phyloP scores from a whole-genome alignment of 1,140 invertebrate genomes.

The Vanessa atalanta region DNA sequence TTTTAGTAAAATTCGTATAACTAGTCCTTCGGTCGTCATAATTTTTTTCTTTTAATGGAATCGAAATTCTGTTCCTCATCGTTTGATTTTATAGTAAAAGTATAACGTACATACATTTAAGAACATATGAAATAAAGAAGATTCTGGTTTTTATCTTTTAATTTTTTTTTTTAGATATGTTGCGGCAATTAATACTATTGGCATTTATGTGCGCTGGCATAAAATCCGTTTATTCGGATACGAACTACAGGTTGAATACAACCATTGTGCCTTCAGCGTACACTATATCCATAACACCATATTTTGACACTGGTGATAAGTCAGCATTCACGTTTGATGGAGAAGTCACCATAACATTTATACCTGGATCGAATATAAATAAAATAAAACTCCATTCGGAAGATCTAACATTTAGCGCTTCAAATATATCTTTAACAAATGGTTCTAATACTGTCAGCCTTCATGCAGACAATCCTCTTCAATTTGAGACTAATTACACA shows the following conservation, averaged over 20 bases:
- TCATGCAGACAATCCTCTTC: conserved; percentile 44
- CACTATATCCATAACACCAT: conserved; percentile 82
- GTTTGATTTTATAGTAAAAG: too few relatives aligned
- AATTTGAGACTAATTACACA: conserved; percentile 60
- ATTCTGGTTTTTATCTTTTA: neutral
- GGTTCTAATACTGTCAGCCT: conserved; percentile 48
- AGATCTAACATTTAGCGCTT: conserved; percentile 79
- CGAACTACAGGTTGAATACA: conserved; percentile 82
- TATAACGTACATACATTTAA: too few relatives aligned
- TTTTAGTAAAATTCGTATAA: too few relatives aligned
- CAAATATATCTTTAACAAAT: conserved; percentile 59
- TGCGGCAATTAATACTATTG: conserved; percentile 37
- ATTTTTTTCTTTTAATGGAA: too few relatives aligned
- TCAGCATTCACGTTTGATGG: conserved; percentile 84
- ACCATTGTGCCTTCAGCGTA: conserved; percentile 84
- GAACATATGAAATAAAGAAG: too few relatives aligned
- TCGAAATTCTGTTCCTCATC: too few relatives aligned
- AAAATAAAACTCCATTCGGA: conserved; percentile 84
- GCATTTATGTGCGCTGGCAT: conserved; percentile 36
- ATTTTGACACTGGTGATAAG: conserved; percentile 79
- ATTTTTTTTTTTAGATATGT: conserved; percentile 51
- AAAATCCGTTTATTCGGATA: conserved; percentile 43
- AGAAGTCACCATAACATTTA: conserved; percentile 80
- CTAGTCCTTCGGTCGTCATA: too few relatives aligned
- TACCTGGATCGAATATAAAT: conserved; percentile 50